Evolutionary conservation across 2,888 invertebrate genomes (phyloP).

Genomic region (Hermaeophaga mercurialis): DNA sequence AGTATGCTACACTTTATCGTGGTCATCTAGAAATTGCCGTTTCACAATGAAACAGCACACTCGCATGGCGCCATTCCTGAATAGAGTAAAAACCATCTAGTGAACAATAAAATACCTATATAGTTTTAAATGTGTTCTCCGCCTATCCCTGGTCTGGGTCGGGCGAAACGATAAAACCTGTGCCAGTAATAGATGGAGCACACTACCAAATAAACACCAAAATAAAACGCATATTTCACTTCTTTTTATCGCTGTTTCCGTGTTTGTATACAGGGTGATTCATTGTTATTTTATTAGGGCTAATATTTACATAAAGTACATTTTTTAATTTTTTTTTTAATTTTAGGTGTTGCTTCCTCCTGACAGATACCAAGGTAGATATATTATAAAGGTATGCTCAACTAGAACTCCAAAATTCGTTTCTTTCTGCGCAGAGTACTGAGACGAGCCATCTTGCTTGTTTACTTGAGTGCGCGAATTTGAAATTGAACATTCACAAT

Average conservation of each 20-base stretch:
- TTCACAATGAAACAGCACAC: neutral
- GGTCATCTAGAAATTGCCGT: neutral
- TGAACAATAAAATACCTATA: conserved; percentile 30
- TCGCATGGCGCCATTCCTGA: conserved; percentile 15
- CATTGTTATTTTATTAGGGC: too few relatives aligned
- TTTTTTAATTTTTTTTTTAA: too few relatives aligned
- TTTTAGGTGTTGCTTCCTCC: too few relatives aligned
- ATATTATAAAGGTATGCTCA: too few relatives aligned
- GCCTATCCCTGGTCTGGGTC: conserved; percentile 24
- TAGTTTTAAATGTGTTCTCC: conserved; percentile 31
- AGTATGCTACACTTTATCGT: too few relatives aligned
- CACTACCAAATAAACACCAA: conserved; percentile 27
- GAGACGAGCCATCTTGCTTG: too few relatives aligned
- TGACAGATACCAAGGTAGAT: too few relatives aligned
- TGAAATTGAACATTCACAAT: too few relatives aligned
- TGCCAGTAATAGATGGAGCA: conserved; percentile 31
- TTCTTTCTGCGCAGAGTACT: too few relatives aligned
- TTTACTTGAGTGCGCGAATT: too few relatives aligned
- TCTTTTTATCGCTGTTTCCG: conserved; percentile 24
- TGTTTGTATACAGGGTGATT: neutral
- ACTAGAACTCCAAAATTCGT: too few relatives aligned
- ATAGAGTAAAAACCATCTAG: conserved; percentile 14
- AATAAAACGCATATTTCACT: conserved; percentile 30
- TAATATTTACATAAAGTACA: too few relatives aligned
- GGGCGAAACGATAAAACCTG: conserved; percentile 29